A percentile compares a stretch with the other conserved stretches of the same genome.
Conservation (phyloP, 2,797 vertebrate species). For the Gymnopithys bicolor region DNA sequence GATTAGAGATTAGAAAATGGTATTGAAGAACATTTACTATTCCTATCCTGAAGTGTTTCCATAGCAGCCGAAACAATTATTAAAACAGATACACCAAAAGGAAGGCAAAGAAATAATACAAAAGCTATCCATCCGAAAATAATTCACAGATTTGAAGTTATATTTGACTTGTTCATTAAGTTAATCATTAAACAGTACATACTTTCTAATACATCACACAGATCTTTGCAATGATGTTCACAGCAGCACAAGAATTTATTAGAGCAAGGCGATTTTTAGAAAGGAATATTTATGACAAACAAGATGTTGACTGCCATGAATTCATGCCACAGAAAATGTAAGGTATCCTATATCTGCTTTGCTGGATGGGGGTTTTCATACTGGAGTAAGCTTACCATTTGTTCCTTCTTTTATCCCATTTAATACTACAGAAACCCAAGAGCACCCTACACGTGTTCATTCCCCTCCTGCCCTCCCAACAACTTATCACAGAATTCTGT, state of each 20-base stretch:
- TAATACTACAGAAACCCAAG: not conserved
- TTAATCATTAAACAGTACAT: not conserved
- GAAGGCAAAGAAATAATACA: slow-evolving; percentile 3
- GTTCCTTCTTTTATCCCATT: not conserved
- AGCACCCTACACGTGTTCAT: not conserved
- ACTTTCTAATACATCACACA: not conserved
- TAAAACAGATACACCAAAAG: slow-evolving; percentile 31
- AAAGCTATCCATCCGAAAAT: slow-evolving; percentile 14
- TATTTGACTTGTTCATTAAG: not conserved
- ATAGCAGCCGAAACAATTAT: slow-evolving; percentile 64
- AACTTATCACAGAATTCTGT: not conserved
- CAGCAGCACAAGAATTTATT: not conserved
- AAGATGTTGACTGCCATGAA: not conserved
- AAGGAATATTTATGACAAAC: not conserved
- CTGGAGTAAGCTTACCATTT: not conserved
- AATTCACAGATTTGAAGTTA: not conserved
- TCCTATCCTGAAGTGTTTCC: slow-evolving; percentile 52
- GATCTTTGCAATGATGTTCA: not conserved
- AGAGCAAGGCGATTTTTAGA: not conserved
- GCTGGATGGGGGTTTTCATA: not conserved
- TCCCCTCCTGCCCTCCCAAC: not conserved
- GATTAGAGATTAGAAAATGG: not conserved
- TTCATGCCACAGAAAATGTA: not conserved
- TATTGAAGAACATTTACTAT: slow-evolving; percentile 30
- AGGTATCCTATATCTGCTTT: not conserved